Evolutionary conservation across 2,888 invertebrate genomes (phyloP), one percentile per base, ranked within the genome.

Genomic region (Mylabris sibirica): DNA sequence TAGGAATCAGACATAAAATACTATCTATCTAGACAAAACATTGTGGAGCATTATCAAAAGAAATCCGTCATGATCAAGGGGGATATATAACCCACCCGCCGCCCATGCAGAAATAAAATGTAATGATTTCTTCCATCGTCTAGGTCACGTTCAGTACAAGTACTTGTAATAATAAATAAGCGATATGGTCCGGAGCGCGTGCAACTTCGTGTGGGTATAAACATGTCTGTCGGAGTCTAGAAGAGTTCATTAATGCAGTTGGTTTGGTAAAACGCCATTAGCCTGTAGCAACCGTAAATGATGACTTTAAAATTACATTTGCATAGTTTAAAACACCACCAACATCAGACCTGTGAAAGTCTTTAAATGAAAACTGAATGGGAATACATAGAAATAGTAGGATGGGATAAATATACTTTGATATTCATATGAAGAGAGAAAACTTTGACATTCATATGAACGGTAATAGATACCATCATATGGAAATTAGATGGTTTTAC

Each of bases 171-270:
- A 82, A 84, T 84, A 84, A 84, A 84, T 84, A 83, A 83, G 80
- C 83, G 84, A 84, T 84, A 84, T 84, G 83, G 83, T 83, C 81
- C 81, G 81, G 76, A 84, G 82, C 83, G 83, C 83, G 84, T 84
- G 84, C 83, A 83, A 80, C 79, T 82, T 80, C 79, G 81, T 83
- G 83, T 83, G 82, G 82, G 81, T 81, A 84, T 84, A 84, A 84
- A 84, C 82, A 84, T 84, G 83, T 82, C 83, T 80, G 83, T 83
- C 80, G 78, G 83, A 80, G 78, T 83, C 81, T 82, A 81, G 83
- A 84, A 80, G 82, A 84, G 84, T 84, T 84, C 83, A 84, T 84
- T 84, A 84, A 84, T 83, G 83, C 83, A 83, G 82, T 82, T 80
- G 81, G 83, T 83, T 83, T 82, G 81, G 82, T 83, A 81, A 82